Evolutionary conservation across 2,888 invertebrate genomes (phyloP).

Genomic region (Meganola albula): DNA sequence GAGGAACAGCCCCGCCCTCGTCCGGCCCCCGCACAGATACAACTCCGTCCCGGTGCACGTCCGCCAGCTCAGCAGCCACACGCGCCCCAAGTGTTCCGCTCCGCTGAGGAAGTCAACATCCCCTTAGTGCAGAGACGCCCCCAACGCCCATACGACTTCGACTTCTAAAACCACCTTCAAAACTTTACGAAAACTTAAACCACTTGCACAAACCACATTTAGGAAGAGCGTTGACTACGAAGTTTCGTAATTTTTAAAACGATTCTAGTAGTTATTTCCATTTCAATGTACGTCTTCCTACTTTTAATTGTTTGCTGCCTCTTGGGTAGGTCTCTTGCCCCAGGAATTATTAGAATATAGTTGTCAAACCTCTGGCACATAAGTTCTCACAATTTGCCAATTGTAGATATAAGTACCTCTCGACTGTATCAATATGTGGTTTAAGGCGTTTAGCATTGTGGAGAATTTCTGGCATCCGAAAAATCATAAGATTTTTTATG

Average conservation of each 20-base stretch:
- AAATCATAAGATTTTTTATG: conserved; percentile 5
- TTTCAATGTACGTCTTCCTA: too few relatives aligned
- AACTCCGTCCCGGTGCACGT: conserved; percentile 26
- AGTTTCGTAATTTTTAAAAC: too few relatives aligned
- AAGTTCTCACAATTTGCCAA: not conserved
- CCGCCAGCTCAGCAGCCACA: conserved; percentile 42
- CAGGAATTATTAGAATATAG: too few relatives aligned
- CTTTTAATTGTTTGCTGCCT: too few relatives aligned
- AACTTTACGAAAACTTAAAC: too few relatives aligned
- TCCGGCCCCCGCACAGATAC: conserved; percentile 32
- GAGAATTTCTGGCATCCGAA: conserved; percentile 7
- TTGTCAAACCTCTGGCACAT: not conserved
- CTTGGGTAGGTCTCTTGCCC: too few relatives aligned
- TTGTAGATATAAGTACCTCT: too few relatives aligned
- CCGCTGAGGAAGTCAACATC: conserved; percentile 92
- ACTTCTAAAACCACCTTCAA: conserved; percentile 48
- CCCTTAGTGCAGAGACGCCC: conserved; percentile 89
- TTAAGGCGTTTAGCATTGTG: too few relatives aligned
- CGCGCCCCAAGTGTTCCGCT: conserved; percentile 84
- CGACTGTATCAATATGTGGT: too few relatives aligned
- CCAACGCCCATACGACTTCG: conserved; percentile 66
- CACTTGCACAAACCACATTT: too few relatives aligned
- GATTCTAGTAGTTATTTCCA: too few relatives aligned
- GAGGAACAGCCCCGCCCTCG: conserved; percentile 47
- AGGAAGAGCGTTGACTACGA: too few relatives aligned